phyloP scores from a whole-genome alignment of 2,797 vertebrate species.

The Hyperoplus immaculatus region DNA sequence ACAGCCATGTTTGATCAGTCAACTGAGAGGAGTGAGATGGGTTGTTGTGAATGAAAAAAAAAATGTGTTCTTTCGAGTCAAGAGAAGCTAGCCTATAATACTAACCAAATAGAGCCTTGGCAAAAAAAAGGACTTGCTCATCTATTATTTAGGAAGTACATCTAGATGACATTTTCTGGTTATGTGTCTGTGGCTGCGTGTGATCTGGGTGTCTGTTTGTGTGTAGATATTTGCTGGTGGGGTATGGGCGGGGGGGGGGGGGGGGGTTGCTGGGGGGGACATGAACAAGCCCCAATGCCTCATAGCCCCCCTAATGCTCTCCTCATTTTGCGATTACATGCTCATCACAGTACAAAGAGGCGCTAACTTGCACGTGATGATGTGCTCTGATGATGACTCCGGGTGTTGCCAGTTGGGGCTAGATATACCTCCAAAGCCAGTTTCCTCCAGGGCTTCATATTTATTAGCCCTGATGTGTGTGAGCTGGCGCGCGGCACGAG shows the following conservation, averaged over 20 bases:
- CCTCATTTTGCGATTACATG: constrained; percentile 55
- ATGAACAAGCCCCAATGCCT: constrained; percentile 42
- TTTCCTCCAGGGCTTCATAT: constrained; percentile 68
- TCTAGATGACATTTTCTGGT: constrained; percentile 61
- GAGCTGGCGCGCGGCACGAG: constrained; percentile 69
- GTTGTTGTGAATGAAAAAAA: constrained; percentile 33
- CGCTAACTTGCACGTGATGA: constrained; percentile 52
- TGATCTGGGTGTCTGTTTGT: background rate
- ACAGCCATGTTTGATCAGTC: constrained; percentile 37
- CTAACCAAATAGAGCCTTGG: constrained; percentile 27
- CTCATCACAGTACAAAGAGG: constrained; percentile 60
- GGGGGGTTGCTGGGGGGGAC: constrained; percentile 18
- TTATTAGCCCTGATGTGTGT: constrained; percentile 78
- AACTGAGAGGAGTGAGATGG: constrained; percentile 18
- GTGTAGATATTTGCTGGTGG: constrained; percentile 18
- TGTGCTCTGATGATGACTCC: constrained; percentile 56
- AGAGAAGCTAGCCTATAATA: constrained; percentile 6
- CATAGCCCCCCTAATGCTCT: constrained; percentile 33
- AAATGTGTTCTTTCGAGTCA: constrained; percentile 1
- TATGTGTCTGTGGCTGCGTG: constrained; percentile 29
- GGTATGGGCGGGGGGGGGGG: background rate
- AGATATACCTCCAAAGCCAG: constrained; percentile 64
- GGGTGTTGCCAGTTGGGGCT: constrained; percentile 54
- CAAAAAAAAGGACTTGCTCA: constrained; percentile 31
- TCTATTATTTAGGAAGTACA: constrained; percentile 62